These are phyloP conservation scores for Pelmatolapia mariae DNA, from an alignment of 2,113 vertebrate genomes.

Conservation along the genomic window DNA sequence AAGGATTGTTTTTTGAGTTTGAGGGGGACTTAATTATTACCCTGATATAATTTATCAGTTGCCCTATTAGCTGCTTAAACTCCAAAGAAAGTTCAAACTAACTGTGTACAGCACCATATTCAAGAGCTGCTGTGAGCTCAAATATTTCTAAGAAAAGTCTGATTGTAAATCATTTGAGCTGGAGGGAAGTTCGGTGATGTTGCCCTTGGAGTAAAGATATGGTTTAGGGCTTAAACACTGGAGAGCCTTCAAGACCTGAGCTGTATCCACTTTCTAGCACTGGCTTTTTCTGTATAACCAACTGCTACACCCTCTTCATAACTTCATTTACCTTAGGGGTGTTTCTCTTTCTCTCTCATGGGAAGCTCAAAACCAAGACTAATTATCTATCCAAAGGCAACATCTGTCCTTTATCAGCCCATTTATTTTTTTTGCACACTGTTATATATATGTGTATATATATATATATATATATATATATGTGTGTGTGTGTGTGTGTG, in stretches of 20 bases:
- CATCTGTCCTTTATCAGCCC: conserved; percentile 51
- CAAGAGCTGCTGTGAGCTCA: neutral
- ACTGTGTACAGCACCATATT: neutral
- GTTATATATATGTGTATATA: conserved; percentile 3
- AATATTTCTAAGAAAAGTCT: conserved; percentile 1
- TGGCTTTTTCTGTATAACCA: conserved; percentile 41
- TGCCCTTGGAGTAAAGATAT: neutral
- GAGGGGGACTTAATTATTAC: neutral
- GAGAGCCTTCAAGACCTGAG: conserved; percentile 21
- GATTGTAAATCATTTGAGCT: neutral
- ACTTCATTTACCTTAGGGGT: conserved; percentile 21
- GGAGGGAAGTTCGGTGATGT: neutral
- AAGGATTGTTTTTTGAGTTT: neutral
- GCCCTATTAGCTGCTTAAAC: neutral
- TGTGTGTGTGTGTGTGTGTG: fast-evolving
- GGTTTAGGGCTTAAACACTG: conserved; percentile 33
- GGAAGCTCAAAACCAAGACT: conserved; percentile 24
- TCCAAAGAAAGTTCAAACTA: neutral
- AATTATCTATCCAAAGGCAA: conserved; percentile 44
- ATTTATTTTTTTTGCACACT: conserved; percentile 43
- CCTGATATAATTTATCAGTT: neutral
- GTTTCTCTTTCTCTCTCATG: conserved; percentile 44
- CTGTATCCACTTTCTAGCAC: conserved; percentile 22
- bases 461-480: too few relatives aligned
- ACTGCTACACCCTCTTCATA: conserved; percentile 14